Evolutionary conservation across 1,140 invertebrate species (phyloP).

Genomic region (Andricus grossulariae): DNA sequence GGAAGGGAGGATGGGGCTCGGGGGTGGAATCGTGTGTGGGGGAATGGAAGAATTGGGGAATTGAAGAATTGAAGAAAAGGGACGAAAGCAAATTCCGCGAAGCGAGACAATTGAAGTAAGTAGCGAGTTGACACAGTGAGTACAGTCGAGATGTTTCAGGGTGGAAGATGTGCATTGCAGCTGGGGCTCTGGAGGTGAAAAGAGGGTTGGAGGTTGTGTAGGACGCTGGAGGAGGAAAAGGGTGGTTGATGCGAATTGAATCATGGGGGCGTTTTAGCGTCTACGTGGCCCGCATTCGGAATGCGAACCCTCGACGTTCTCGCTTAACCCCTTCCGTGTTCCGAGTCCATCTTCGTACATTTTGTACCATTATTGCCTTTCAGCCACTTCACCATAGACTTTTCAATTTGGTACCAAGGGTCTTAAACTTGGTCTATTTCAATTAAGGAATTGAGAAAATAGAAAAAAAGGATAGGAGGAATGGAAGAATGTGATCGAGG

Average conservation of each 20-base stretch:
- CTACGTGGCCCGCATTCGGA: conserved; percentile 70
- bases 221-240: conserved; percentile 51
- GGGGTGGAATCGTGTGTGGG: background rate
- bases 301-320: conserved; percentile 59
- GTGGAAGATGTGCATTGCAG: conserved; percentile 29
- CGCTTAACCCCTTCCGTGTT: conserved; percentile 13
- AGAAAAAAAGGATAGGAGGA: background rate
- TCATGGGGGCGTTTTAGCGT: conserved; percentile 74
- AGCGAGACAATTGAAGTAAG: conserved; percentile 46
- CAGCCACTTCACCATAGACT: conserved; percentile 41
- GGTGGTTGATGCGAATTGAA: conserved; percentile 74
- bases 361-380: conserved; percentile 47
- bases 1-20: background rate
- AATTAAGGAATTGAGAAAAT: background rate
- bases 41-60: background rate
- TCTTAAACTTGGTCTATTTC: background rate
- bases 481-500: too few species aligned
- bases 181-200: background rate
- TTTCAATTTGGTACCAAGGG: background rate
- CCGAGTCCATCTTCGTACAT: conserved; percentile 25
- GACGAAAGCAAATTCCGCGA: conserved; percentile 32
- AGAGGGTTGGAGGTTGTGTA: conserved; percentile 31
- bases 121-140: conserved; percentile 47
- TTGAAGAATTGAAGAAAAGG: conserved; percentile 17
- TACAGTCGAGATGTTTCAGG: conserved; percentile 35